Conservation (phyloP, 2,888 invertebrate species). For the Habrosyne pyritoides region DNA sequence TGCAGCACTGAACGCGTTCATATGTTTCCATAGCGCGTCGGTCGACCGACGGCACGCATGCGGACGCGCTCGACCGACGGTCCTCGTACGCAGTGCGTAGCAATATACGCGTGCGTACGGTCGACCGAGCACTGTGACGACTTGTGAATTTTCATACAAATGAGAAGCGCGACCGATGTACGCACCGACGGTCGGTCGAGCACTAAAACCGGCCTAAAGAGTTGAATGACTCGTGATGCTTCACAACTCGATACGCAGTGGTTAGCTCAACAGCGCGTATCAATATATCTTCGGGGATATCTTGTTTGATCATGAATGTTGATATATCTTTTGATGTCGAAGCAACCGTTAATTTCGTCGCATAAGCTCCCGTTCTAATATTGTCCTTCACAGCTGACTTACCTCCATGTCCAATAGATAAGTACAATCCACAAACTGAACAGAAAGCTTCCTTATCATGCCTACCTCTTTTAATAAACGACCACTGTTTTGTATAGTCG, state of each 20-base stretch:
- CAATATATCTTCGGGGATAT: conserved; percentile 11
- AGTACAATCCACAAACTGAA: conserved; percentile 9
- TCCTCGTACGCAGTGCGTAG: conserved; percentile 23
- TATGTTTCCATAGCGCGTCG: conserved; percentile 11
- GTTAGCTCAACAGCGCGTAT: conserved; percentile 12
- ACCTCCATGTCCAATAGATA: conserved; percentile 10
- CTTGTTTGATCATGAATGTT: conserved; percentile 12
- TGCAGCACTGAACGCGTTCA: conserved; percentile 6
- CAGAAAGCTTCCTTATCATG: conserved; percentile 10
- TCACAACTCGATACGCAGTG: conserved; percentile 14
- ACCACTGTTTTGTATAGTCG: conserved; percentile 13
- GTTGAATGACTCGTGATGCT: conserved; percentile 6
- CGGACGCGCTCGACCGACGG: conserved; percentile 22
- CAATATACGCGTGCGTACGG: conserved; percentile 13
- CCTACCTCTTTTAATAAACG: conserved; percentile 10
- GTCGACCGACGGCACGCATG: conserved; percentile 17
- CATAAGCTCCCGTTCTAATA: conserved; percentile 7
- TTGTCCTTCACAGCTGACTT: conserved; percentile 9
- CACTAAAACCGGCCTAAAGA: too few relatives aligned
- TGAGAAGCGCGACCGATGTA: conserved; percentile 18
- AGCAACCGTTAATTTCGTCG: conserved; percentile 11
- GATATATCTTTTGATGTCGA: conserved; percentile 12
- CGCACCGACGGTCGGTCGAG: conserved; percentile 18
- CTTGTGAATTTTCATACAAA: conserved; percentile 15
- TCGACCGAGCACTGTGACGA: conserved; percentile 13